These are phyloP conservation scores for Ochropleura plecta DNA, from an alignment of 2,888 invertebrate species.

Conservation along the genomic window DNA sequence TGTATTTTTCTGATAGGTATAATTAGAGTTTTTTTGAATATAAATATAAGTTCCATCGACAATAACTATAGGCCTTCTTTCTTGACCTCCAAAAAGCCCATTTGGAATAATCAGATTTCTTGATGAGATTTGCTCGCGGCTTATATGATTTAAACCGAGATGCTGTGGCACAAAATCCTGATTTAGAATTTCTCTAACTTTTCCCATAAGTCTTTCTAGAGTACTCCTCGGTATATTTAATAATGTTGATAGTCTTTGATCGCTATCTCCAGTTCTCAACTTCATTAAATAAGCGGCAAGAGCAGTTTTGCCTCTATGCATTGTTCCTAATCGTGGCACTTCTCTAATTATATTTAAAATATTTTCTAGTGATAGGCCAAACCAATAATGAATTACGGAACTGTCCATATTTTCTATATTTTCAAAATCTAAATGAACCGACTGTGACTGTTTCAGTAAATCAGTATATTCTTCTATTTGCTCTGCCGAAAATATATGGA, in stretches of 20 bases:
- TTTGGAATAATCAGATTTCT: conserved; percentile 9
- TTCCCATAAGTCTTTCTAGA: conserved; percentile 7
- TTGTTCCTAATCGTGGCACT: neutral
- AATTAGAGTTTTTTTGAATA: neutral
- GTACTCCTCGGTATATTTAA: neutral
- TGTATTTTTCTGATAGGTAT: conserved; percentile 5
- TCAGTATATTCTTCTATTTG: conserved; percentile 5
- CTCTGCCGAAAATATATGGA: neutral
- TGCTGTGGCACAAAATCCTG: conserved; percentile 2
- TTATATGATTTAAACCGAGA: neutral
- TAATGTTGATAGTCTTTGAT: neutral
- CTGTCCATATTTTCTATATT: conserved; percentile 7
- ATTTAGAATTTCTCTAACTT: neutral
- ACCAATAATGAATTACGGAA: conserved; percentile 4
- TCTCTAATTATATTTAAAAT: conserved; percentile 6
- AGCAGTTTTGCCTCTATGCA: conserved; percentile 10
- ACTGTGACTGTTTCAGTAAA: conserved; percentile 5
- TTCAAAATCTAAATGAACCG: conserved; percentile 6
- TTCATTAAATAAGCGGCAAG: conserved; percentile 13
- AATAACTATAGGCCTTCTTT: neutral
- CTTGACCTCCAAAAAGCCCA: neutral
- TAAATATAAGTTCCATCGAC: neutral
- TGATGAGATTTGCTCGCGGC: conserved; percentile 1
- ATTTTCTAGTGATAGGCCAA: neutral
- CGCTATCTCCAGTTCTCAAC: conserved; percentile 5